phyloP scores from a whole-genome alignment of 2,797 vertebrate species.

The Acomys russatus region DNA sequence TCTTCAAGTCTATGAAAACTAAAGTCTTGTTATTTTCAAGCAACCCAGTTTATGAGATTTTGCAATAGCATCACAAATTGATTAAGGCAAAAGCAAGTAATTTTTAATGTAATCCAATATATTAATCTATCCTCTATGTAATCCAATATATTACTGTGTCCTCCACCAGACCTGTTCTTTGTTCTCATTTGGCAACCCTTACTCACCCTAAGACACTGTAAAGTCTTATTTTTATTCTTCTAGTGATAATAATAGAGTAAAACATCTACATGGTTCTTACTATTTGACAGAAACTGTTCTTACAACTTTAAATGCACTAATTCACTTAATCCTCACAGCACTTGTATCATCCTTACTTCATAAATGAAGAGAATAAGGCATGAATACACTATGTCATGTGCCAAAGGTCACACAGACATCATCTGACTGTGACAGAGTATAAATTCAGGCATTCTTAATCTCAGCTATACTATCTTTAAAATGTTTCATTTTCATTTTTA shows the following conservation, averaged over 20 bases:
- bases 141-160: constrained; percentile 8
- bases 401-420: constrained; percentile 40
- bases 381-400: constrained; percentile 2
- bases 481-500: constrained; percentile 48
- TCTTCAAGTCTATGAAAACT: not conserved
- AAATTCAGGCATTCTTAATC: constrained; percentile 9
- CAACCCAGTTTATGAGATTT: not conserved
- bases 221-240: constrained; percentile 47
- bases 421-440: constrained; percentile 1
- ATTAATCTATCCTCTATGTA: constrained; percentile 24
- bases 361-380: constrained; percentile 26
- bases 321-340: not conserved
- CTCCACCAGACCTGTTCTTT: not conserved
- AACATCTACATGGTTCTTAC: not conserved
- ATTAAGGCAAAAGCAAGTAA: not conserved
- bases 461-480: constrained; percentile 28
- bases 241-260: constrained; percentile 11
- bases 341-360: not conserved
- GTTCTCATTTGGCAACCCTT: constrained; percentile 18
- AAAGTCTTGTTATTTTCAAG: not conserved
- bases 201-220: not conserved
- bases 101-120: constrained; percentile 48
- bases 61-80: not conserved
- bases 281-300: not conserved
- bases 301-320: not conserved